Base-by-base conservation (phyloP, 1,140 invertebrate species). In the Agrilus planipennis region DNA sequence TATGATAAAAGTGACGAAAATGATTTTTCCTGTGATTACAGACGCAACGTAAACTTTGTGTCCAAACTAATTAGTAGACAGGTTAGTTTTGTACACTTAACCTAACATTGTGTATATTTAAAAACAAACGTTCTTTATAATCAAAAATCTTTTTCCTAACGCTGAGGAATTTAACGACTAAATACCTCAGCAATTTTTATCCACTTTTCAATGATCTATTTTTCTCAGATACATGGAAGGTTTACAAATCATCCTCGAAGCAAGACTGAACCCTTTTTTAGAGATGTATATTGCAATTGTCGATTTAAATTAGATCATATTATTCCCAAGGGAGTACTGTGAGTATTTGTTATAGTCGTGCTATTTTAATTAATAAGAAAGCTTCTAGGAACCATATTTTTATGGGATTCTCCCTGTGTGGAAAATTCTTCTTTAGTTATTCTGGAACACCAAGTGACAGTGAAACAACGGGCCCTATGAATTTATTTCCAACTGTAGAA, bases 391-490 rank as follows among this genome's bases (percentile, higher is more conserved):
- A 46, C 44, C 86, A 94, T 66, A 77, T 93, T 25, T 87, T 91
- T 58, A 85, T 95, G 77, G 91, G 91, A 6, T 82, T 93, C 50
- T 89, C 87, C 17, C 81, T 88, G 53, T 92, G 89, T 67, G 89
- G 89, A 6, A 84, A 89, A 61, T 93, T 87, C 71, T 72, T 94
- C 40, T 62, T 95, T 37, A 91, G 88, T 38, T 93, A 92, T 59
- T 84, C 52, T 20, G 52, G 54, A 41, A 54, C 47, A 40, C 29
- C 48, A 10, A 45, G 42, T 17, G 49, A 53, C 30, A 35, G 37
- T n/a, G n/a, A n/a, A n/a, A 15, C 15, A 12, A 25, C 36, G 34
- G 23, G 46, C 4, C 22, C 32, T 29, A 44, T 52, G 27, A 49
- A 45, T 41, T 20, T 44, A n/a, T 44, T 42, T 28, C 39, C 49